These are phyloP conservation scores for Tragelaphus scriptus DNA, from an alignment of 2,113 vertebrate genomes.

Conservation along the genomic window DNA sequence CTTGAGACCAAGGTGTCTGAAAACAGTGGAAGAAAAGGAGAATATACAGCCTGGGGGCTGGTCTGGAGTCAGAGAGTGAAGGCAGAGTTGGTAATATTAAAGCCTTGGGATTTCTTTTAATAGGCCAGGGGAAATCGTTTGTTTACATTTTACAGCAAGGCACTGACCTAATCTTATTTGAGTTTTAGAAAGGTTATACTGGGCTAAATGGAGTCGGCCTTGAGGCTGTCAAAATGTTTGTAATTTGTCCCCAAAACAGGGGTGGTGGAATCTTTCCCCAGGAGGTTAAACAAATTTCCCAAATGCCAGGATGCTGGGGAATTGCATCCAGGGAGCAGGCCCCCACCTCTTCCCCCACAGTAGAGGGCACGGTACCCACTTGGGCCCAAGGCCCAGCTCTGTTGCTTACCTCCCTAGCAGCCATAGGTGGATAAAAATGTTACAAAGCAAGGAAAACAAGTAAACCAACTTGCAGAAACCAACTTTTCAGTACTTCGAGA, in stretches of 20 bases:
- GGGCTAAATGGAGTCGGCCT: not conserved
- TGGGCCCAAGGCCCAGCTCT: not conserved
- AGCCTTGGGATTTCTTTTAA: not conserved
- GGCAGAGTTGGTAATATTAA: not conserved
- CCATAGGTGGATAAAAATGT: not conserved
- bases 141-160: not conserved
- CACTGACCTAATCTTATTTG: not conserved
- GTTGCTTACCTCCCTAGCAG: not conserved
- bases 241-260: not conserved
- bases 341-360: accelerated
- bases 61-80: not conserved
- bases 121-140: not conserved
- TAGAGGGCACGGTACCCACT: not conserved
- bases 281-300: not conserved
- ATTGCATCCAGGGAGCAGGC: not conserved
- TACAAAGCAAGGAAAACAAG: not conserved
- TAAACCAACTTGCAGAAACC: not conserved
- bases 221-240: not conserved
- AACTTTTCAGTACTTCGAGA: not conserved
- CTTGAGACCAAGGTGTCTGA: not conserved
- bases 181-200: not conserved
- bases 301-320: not conserved
- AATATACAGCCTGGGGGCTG: too few relatives aligned
- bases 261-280: not conserved
- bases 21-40: not conserved